These are phyloP conservation scores for Drosophila yakuba DNA, from an alignment of 1,140 invertebrate genomes.

Conservation along the genomic window DNA sequence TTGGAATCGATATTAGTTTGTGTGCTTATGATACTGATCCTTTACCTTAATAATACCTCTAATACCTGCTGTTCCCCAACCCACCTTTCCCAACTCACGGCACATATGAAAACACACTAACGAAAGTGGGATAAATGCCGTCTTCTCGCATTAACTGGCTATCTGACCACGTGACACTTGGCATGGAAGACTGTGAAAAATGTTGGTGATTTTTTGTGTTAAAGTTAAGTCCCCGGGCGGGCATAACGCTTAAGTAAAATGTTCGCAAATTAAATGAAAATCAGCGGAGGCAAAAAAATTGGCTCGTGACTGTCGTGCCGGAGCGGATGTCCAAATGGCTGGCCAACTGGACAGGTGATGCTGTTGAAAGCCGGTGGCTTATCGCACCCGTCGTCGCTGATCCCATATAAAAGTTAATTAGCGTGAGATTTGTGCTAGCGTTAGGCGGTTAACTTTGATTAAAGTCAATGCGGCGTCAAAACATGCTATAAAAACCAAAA, in stretches of 20 bases:
- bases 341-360: conserved; percentile 17
- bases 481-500: conserved; percentile 30
- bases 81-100: not conserved
- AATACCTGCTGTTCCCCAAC: not conserved
- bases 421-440: conserved; percentile 66
- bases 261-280: conserved; percentile 64
- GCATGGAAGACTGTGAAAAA: conserved; percentile 31
- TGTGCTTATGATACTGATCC: no score
- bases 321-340: conserved; percentile 38
- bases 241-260: conserved; percentile 63
- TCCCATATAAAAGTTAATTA: conserved; percentile 75
- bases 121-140: not conserved
- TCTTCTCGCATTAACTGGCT: conserved; percentile 19
- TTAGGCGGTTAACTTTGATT: conserved; percentile 61
- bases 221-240: conserved; percentile 18
- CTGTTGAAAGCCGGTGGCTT: conserved; percentile 52
- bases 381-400: conserved; percentile 49
- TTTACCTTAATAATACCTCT: no score
- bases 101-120: not conserved
- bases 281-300: conserved; percentile 28
- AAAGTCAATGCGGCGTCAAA: conserved; percentile 59
- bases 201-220: conserved; percentile 28
- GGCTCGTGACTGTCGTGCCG: conserved; percentile 45
- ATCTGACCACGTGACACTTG: conserved; percentile 44
- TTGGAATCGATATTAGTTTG: no score